Evolutionary conservation across 2,888 invertebrate genomes (phyloP).

Genomic region (Pseudococcus longispinus): DNA sequence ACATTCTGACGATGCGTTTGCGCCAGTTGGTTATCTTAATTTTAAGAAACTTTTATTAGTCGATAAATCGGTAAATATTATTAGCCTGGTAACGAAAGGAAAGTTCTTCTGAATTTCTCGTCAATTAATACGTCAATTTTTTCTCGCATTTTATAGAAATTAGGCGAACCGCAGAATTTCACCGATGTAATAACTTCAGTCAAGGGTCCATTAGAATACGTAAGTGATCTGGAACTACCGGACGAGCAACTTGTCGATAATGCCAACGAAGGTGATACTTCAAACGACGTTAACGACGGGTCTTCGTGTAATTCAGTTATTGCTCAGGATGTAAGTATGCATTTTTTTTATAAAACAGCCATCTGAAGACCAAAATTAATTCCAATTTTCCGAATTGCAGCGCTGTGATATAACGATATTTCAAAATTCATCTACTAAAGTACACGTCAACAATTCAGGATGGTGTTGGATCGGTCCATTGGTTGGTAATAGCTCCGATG

Average conservation of each 20-base stretch:
- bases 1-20: conserved; percentile 90
- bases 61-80: conserved; percentile 64
- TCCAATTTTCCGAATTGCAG: not conserved
- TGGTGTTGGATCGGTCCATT: conserved; percentile 87
- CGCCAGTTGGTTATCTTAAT: conserved; percentile 93
- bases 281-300: conserved; percentile 6
- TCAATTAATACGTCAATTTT: not conserved
- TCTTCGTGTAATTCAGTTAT: conserved; percentile 45
- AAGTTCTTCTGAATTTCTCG: not conserved
- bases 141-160: not conserved
- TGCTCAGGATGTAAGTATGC: conserved; percentile 41
- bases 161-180: not conserved
- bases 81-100: not conserved
- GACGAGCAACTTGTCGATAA: conserved; percentile 48
- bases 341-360: not conserved
- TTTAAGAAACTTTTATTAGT: conserved; percentile 83
- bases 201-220: conserved; percentile 54
- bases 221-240: conserved; percentile 54
- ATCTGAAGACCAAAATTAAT: not conserved
- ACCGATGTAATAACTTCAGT: conserved; percentile 24
- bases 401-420: conserved; percentile 52
- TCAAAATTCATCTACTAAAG: conserved; percentile 28
- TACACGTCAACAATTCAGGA: conserved; percentile 64
- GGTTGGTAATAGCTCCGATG: conserved; percentile 73
- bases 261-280: conserved; percentile 40